A percentile compares a stretch with the other conserved stretches of the same genome.
Conservation (phyloP, 1,140 invertebrate genomes). For the Drosophila punjabiensis region DNA sequence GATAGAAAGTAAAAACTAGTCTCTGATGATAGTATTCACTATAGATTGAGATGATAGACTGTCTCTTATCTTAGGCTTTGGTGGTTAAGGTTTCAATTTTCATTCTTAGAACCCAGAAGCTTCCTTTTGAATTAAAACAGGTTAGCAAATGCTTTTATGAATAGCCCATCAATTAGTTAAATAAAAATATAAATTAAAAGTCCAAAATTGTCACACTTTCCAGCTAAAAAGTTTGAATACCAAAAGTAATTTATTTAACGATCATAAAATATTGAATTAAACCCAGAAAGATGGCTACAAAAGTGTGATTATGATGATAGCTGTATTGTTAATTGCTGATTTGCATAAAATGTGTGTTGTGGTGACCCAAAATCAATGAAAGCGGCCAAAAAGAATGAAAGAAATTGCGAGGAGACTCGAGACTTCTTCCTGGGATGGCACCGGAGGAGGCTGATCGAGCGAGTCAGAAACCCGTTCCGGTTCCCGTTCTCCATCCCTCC, state of each 20-base stretch:
- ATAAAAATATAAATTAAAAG: not conserved
- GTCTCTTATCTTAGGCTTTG: not conserved
- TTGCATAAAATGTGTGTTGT: conserved; percentile 40
- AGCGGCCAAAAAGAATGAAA: conserved; percentile 26
- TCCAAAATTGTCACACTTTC: conserved; percentile 9
- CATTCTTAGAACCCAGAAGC: not conserved
- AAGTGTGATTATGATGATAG: conserved; percentile 8
- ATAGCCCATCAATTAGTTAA: not conserved
- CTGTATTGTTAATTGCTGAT: conserved; percentile 15
- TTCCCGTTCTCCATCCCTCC: conserved; percentile 8
- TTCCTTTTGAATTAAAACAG: not conserved
- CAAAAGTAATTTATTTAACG: not conserved
- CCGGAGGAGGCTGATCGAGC: not conserved
- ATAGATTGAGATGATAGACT: not conserved
- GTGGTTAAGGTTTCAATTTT: not conserved
- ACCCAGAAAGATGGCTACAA: conserved; percentile 11
- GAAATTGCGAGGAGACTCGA: conserved; percentile 4
- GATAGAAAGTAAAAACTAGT: not conserved
- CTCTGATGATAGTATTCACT: not conserved
- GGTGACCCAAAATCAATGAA: conserved; percentile 49
- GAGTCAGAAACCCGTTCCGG: conserved; percentile 23
- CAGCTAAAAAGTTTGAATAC: not conserved
- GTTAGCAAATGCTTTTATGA: not conserved
- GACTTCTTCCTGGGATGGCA: conserved; percentile 12
- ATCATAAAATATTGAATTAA: conserved; percentile 9